Conservation (phyloP, 2,797 vertebrate genomes). For the Zenarchopterus dispar region DNA sequence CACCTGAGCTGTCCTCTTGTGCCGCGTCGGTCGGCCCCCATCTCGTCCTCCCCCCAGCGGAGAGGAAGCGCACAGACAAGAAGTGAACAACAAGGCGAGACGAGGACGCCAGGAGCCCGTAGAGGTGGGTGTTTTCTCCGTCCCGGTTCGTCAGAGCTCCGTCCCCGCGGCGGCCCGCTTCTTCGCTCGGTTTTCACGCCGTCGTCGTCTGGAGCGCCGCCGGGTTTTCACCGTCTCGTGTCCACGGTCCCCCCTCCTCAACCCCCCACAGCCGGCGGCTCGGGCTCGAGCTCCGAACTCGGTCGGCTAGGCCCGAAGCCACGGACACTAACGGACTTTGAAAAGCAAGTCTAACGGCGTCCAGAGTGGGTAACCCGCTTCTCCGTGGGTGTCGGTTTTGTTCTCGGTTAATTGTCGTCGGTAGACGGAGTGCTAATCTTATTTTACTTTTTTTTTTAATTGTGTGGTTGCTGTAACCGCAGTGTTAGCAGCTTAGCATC, state of each 20-base stretch:
- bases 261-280: constrained; percentile 23
- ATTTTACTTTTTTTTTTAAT: constrained; percentile 19
- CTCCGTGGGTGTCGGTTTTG: not conserved
- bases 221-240: constrained; percentile 21
- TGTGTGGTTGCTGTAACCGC: constrained; percentile 34
- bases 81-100: constrained; percentile 77
- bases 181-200: not conserved
- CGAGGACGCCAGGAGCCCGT: constrained; percentile 49
- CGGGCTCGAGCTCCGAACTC: constrained; percentile 39
- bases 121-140: constrained; percentile 77
- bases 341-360: constrained; percentile 52
- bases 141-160: constrained; percentile 4
- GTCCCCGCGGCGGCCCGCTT: not conserved
- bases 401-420: not conserved
- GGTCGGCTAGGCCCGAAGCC: constrained; percentile 65
- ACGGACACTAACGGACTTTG: constrained; percentile 63
- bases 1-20: not conserved
- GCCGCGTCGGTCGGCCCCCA: not conserved
- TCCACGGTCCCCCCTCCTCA: constrained; percentile 15
- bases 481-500: constrained; percentile 44
- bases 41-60: constrained; percentile 56
- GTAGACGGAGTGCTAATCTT: no score
- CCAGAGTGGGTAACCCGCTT: constrained; percentile 42
- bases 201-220: constrained; percentile 2
- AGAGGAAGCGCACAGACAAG: constrained; percentile 77